Evolutionary conservation across 2,797 vertebrate genomes (phyloP), one percentile per base, ranked within the genome.

Genomic region (Cynopterus sphinx): DNA sequence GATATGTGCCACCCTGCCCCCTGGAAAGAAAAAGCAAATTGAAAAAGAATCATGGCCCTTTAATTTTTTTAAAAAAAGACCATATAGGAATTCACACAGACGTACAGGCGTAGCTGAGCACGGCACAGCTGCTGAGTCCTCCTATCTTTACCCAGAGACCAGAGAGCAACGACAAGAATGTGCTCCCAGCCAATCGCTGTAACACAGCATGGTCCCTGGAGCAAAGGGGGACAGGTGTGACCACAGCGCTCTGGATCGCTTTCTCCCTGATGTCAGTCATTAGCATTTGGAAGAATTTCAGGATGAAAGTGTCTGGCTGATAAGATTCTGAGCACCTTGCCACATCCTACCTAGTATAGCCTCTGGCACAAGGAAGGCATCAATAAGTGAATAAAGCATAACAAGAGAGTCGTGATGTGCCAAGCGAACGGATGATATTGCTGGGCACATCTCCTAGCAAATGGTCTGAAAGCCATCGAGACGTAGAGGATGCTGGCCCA

Each of bases 131-230:
- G 28, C 36, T n/a, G 16, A 31, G 17, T 9, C 13, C 67, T 92
- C 19, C 84, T 86, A 78, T 82, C 90, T 97, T 85, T 71, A 86
- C 96, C 86, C 90, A 96, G 91, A 97, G 85, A 71, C 86, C 51
- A 71, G 68, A 96, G 91, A 96, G 91, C 88, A 96, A 96, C 94
- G 97, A 97, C 92, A 87, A 94, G 88, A 90, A 61, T 85, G 53
- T 77, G 79, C 79, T 94, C 94, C 97, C 96, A 96, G 49, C 49
- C 92, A 86, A 95, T 71, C 96, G 96, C 53, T 67, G 55, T 61
- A 26, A 41, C 28, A 90, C 36, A 90, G 21, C 8, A 67, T 75
- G 90, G 43, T 0, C 0, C 51, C 21, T 67, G 28, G 55, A 95
- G 61, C 3, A 0, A 31, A 85, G 57, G 83, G 33, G 21, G 67